phyloP scores from a whole-genome alignment of 2,113 vertebrate species.

The Poeciliopsis turrubarensis region DNA sequence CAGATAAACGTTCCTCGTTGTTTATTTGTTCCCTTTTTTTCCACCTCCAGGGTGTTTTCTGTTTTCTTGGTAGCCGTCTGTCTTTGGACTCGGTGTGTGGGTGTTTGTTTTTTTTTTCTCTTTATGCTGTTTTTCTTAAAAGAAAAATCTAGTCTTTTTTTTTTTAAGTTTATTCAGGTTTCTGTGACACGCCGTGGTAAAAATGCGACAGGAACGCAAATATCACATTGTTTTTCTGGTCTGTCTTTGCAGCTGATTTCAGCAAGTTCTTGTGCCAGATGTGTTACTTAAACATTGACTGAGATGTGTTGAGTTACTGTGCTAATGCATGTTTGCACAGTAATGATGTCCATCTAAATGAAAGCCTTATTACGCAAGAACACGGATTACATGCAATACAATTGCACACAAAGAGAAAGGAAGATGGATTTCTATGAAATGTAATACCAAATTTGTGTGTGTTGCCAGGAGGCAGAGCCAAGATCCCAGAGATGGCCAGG shows the following conservation, averaged over 20 bases:
- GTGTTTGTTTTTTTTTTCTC: not conserved
- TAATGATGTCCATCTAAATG: not conserved
- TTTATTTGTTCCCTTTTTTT: too few relatives aligned
- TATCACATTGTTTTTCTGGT: not conserved
- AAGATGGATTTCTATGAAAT: not conserved
- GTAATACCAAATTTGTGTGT: not conserved
- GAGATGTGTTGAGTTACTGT: not conserved
- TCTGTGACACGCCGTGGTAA: not conserved
- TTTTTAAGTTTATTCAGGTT: not conserved
- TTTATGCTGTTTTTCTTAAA: not conserved
- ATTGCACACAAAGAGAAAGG: too few relatives aligned
- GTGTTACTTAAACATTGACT: too few relatives aligned
- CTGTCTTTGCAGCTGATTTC: not conserved
- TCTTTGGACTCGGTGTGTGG: not conserved
- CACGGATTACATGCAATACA: not conserved
- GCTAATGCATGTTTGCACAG: not conserved
- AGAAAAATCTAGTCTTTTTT: not conserved
- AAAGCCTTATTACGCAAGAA: not conserved
- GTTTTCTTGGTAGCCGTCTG: not conserved
- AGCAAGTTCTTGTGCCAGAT: not conserved
- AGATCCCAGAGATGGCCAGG: not conserved
- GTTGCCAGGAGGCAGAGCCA: not conserved
- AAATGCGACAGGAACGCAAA: not conserved
- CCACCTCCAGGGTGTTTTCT: not conserved
- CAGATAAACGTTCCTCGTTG: too few relatives aligned